phyloP scores from a whole-genome alignment of 2,888 invertebrate genomes.

The Camptogramma bilineatum region DNA sequence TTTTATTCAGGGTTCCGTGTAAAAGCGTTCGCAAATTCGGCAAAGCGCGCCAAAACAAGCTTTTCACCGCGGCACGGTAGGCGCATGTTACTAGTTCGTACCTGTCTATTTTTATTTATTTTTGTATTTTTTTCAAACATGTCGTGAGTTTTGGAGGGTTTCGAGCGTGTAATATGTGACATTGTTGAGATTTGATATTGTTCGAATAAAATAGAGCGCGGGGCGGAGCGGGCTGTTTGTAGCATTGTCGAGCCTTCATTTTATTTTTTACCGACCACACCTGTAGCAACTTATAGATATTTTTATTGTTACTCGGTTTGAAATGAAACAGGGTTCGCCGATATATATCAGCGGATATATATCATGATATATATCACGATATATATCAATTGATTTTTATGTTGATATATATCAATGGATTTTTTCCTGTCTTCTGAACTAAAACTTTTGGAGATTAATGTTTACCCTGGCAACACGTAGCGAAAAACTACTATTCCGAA shows the following conservation, averaged over 20 bases:
- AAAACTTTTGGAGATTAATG: no score
- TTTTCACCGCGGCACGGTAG: slow-evolving; percentile 51
- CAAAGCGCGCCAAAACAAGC: slow-evolving; percentile 46
- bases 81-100: slow-evolving; percentile 52
- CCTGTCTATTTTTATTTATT: slow-evolving; percentile 50
- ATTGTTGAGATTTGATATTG: slow-evolving; percentile 49
- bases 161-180: slow-evolving; percentile 49
- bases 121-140: slow-evolving; percentile 42
- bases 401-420: no score
- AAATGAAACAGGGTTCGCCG: no score
- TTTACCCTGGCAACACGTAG: no score
- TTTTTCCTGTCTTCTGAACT: no score
- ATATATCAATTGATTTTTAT: no score
- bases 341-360: no score
- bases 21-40: slow-evolving; percentile 54
- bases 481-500: no score
- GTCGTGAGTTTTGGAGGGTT: slow-evolving; percentile 47
- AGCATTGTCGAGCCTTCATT: not conserved
- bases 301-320: no score
- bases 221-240: not conserved
- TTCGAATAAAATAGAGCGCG: slow-evolving; percentile 27
- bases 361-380: no score
- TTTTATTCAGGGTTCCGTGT: slow-evolving; percentile 61
- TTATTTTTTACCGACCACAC: not conserved
- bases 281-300: not conserved